Percentiles rank a stretch among this genome's conserved stretches.
Evolutionary conservation across 2,797 vertebrate genomes (phyloP).

Genomic region (Trachops cirrhosus): DNA sequence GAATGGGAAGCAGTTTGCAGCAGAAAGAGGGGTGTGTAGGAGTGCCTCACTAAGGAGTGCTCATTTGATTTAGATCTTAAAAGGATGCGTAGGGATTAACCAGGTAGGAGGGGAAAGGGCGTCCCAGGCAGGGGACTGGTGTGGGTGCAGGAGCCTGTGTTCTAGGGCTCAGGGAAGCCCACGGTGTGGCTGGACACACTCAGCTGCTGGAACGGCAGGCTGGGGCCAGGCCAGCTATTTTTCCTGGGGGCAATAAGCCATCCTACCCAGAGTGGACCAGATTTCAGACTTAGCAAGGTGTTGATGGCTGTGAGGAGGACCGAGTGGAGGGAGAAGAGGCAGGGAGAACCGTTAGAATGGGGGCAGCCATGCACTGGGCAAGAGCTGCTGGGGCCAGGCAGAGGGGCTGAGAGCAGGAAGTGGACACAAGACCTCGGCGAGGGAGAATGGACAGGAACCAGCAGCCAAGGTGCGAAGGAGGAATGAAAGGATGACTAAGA

Average conservation of each 20-base stretch:
- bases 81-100: neutral
- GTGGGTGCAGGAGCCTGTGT: neutral
- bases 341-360: neutral
- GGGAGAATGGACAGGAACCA: neutral
- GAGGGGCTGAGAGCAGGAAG: neutral
- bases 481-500: neutral
- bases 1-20: neutral
- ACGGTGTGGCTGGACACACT: rapidly evolving
- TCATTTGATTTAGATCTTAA: neutral
- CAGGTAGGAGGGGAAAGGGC: neutral
- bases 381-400: neutral
- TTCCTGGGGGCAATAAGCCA: neutral
- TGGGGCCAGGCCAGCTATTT: neutral
- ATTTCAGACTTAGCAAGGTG: neutral
- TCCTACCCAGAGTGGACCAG: neutral
- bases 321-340: neutral
- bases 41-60: neutral
- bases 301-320: neutral
- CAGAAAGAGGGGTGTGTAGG: neutral
- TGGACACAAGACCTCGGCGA: neutral
- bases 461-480: neutral
- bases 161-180: neutral
- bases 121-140: neutral
- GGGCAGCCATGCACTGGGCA: neutral
- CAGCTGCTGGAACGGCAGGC: neutral